Conservation (phyloP, 2,113 vertebrate species). For the Chaetops frenatus region DNA sequence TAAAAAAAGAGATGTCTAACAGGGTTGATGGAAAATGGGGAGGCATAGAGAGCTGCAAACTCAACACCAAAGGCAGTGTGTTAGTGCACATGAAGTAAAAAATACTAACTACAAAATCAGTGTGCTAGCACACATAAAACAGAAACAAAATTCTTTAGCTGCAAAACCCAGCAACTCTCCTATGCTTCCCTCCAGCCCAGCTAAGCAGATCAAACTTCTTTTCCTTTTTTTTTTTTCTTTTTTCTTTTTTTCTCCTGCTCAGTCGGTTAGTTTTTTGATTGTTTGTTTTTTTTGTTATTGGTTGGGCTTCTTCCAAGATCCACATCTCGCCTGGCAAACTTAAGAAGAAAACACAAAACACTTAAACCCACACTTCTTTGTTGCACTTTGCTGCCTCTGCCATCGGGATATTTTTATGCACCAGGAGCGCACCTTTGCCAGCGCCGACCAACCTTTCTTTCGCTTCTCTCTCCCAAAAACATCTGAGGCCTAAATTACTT, state of each 20-base stretch:
- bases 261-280: not conserved
- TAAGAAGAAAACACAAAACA: not conserved
- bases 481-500: constrained; percentile 3
- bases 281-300: not conserved
- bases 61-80: not conserved
- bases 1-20: not conserved
- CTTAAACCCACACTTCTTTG: not conserved
- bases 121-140: not conserved
- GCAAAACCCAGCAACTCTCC: not conserved
- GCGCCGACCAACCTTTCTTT: not conserved
- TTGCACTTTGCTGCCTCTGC: not conserved
- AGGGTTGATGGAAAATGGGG: not conserved
- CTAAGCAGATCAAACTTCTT: not conserved
- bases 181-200: not conserved
- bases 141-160: not conserved
- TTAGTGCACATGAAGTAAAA: not conserved
- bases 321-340: not conserved
- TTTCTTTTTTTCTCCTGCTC: not conserved
- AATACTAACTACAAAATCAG: not conserved
- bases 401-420: not conserved
- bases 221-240: too few relatives aligned
- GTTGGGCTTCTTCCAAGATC: not conserved
- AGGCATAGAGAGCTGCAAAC: not conserved
- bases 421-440: not conserved
- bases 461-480: not conserved